Base-by-base conservation (phyloP, 2,888 invertebrate species). In the Netelia melanura region DNA sequence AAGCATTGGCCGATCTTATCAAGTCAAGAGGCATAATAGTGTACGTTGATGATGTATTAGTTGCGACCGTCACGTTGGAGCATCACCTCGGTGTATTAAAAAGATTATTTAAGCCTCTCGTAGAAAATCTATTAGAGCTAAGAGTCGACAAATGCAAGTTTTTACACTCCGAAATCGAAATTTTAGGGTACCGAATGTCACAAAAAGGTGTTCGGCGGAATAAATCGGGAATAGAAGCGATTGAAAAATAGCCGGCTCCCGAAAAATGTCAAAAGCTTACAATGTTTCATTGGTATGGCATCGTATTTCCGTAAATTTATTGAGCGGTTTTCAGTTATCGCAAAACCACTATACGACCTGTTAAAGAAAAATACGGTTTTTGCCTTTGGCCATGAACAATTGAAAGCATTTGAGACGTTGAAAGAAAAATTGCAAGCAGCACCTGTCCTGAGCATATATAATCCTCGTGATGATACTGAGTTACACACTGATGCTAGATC, bases 401-500 rank as follows among this genome's bases (percentile, higher is more conserved):
- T 89, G 11, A 23, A 82, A 10, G 78, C 87, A 48, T 90, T 90
- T 83, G 70, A 87, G n/a, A 48, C 10, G 56, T 67, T 90, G 17
- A 89, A 90, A 74, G 23, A 1, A n/a, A 38, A 21, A 17, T 84
- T 91, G 70, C 25, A 86, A 6, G 52, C 74, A 14, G 62, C 86
- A 1, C 91, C 90, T 17, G 86, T 91, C 62, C 85, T 92, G 52
- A 74, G 84, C 14, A 86, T 92, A 30, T 93, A 90, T 79, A 87
- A 89, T 43, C 91, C 91, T 0, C 64, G 77, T 9, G 76, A 86
- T 23, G 89, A 91, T 64, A 92, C 92, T 3, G 91, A 93, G 77
- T 81, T 92, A 43, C 92, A 93, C 70, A 91, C 90, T 38, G 92
- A 93, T 84, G 92, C 91, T 1, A 91, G 90, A 78, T 54, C 87